A percentile compares a stretch with the other conserved stretches of the same genome.
Conservation (phyloP, 2,113 vertebrate genomes). For the Psittacara wagleri region DNA sequence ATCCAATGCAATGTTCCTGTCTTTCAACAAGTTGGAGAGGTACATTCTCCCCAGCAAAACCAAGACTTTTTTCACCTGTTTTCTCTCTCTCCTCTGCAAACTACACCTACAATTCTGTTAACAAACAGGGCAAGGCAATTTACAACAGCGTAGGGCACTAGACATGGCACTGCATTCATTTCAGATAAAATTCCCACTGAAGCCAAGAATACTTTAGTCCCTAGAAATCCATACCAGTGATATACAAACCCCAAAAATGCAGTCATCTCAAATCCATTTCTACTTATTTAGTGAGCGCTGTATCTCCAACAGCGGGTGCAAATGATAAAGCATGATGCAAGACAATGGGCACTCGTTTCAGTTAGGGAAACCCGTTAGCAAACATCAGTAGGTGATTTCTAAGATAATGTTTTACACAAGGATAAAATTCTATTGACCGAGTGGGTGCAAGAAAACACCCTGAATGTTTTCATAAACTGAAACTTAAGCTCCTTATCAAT, state of each 20-base stretch:
- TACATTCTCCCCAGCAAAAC: not conserved
- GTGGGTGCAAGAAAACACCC: rapidly evolving
- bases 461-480: not conserved
- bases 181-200: not conserved
- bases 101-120: not conserved
- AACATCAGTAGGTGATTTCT: not conserved
- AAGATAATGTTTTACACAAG: not conserved
- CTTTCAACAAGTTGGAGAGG: not conserved
- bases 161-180: not conserved
- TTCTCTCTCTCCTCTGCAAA: not conserved
- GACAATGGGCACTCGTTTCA: rapidly evolving
- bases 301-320: not conserved
- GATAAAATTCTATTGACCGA: not conserved
- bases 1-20: not conserved
- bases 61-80: not conserved
- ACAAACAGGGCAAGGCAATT: not conserved
- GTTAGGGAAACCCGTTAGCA: not conserved
- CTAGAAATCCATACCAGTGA: not conserved
- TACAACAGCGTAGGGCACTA: rapidly evolving
- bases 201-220: not conserved
- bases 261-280: not conserved
- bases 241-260: not conserved
- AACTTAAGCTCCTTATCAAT: not conserved
- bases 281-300: not conserved
- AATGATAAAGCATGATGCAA: not conserved